Base-by-base conservation (phyloP, 2,113 vertebrate species). In the Nothobranchius furzeri region DNA sequence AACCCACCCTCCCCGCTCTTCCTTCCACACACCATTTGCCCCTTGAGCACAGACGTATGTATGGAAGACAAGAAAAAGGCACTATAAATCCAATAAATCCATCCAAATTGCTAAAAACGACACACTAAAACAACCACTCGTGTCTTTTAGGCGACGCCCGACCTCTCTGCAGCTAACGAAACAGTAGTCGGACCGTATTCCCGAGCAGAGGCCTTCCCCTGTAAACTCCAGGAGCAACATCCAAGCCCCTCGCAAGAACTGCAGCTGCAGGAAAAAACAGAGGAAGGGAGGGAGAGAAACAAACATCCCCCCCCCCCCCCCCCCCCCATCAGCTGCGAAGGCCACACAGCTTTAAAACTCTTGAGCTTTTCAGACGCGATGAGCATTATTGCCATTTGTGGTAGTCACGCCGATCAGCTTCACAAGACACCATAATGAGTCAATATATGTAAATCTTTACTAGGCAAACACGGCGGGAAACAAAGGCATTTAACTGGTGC, bases 391-490 rank as follows among this genome's bases (percentile, higher is more conserved):
- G 96, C 95, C 93, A 94, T 95, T 95, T 96, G 95, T 96, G 96
- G 95, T 96, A 96, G 96, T 95, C 95, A 95, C 95, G 95, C 96
- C 96, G 95, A 98, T 98, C 96, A 95, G 96, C 97, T 96, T 97
- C 96, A 98, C 96, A 96, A 98, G 98, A 96, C 98, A 98, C 96
- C 95, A 96, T 98, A 98, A 98, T 97, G 98, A 99, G 98, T 99
- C 98, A 98, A 99, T 99, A 99, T 99, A 99, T 99, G 98, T 98
- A 99, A 99, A 99, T 99, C 98, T 98, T 99, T 99, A 99, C 98
- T 98, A 96, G 98, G 96, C 97, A 98, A 99, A 99, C 98, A 99
- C 96, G 97, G 94, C 95, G 94, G 97, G 97, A 99, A 98, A 99
- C 98, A 99, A 99, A 98, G 96, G 96, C 98, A 97, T 98, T 98